Evolutionary conservation across 2,888 invertebrate species (phyloP).

Genomic region (Megastigmus dorsalis): DNA sequence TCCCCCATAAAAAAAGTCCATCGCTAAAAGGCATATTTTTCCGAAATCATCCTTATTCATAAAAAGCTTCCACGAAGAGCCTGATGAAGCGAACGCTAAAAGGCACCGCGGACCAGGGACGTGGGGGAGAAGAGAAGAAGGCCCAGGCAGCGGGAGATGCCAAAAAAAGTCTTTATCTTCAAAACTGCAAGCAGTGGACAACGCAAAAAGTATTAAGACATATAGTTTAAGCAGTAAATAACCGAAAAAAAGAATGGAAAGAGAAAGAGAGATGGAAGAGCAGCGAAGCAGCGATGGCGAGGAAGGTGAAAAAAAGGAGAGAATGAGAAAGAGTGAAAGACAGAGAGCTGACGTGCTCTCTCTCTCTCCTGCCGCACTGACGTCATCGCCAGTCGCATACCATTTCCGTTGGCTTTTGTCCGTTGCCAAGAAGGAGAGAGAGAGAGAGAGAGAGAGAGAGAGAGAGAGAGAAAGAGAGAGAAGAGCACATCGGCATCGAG

Average conservation of each 20-base stretch:
- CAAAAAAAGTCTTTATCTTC: conserved; percentile 10
- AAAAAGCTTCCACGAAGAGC: neutral
- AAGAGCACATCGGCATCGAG: too few relatives aligned
- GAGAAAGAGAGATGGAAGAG: neutral
- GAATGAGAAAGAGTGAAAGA: neutral
- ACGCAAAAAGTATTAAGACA: conserved; percentile 7
- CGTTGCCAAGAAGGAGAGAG: too few relatives aligned
- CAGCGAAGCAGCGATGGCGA: neutral
- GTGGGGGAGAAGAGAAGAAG: neutral
- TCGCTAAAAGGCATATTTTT: neutral
- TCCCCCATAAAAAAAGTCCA: conserved; percentile 1
- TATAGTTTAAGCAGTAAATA: conserved; percentile 26
- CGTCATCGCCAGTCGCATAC: conserved; percentile 60
- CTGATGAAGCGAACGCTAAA: neutral
- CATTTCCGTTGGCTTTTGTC: conserved; percentile 60
- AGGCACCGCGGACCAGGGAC: neutral
- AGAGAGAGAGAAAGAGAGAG: too few relatives aligned
- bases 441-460: too few relatives aligned
- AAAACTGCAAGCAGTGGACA: neutral
- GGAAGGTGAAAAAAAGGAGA: neutral
- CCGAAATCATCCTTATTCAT: neutral
- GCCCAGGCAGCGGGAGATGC: too few relatives aligned
- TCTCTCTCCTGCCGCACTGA: conserved; percentile 53
- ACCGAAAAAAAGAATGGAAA: conserved; percentile 53
- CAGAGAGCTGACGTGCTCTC: conserved; percentile 53